Base-by-base conservation (phyloP, 2,113 vertebrate species). In the Bubo bubo region DNA sequence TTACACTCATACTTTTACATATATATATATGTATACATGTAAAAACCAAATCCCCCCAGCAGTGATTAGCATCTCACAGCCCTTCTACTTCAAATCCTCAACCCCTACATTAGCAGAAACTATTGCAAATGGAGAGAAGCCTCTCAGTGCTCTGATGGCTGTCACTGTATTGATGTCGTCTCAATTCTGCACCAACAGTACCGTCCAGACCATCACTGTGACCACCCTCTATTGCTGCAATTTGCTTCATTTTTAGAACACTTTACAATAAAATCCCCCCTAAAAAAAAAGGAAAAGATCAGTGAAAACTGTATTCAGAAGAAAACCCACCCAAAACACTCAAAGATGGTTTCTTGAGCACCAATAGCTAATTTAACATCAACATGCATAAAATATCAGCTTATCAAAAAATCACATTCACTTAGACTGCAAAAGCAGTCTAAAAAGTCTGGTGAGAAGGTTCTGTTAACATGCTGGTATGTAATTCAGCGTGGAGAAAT, bases 381-480 rank as follows among this genome's bases (percentile, higher is more conserved):
- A 93, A 66, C 80, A 45, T 17, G 23, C 64, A 60, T 53, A 90
- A 89, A 86, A 92, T 47, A 90, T n/a, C 92, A 96, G 66, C 84
- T 98, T 77, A 95, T 88, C 72, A 95, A 96, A 97, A 45, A 45
- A 45, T 91, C 72, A 67, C 71, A 68, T 92, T 92, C 68, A 86
- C 37, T 72, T 59, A 74, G 73, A 92, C 86, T 66, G 94, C 59
- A 87, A 79, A 74, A 86, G 74, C 74, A 45, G 43, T 45, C 43
- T 45, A 45, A 45, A 45, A 45, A 45, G 43, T 45, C 43, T 62
- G 45, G 5, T 9, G 37, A 84, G 73, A 32, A 59, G 75, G 71
- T 49, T 80, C 77, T 86, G 88, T 64, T 86, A 90, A 81, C 21
- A 60, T 23, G 47, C 82, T 56, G 85, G 52, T 16, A 71, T 60